Evolutionary conservation across 2,797 vertebrate species (phyloP), one percentile per base, ranked within the genome.

Genomic region (Sardinella longiceps): DNA sequence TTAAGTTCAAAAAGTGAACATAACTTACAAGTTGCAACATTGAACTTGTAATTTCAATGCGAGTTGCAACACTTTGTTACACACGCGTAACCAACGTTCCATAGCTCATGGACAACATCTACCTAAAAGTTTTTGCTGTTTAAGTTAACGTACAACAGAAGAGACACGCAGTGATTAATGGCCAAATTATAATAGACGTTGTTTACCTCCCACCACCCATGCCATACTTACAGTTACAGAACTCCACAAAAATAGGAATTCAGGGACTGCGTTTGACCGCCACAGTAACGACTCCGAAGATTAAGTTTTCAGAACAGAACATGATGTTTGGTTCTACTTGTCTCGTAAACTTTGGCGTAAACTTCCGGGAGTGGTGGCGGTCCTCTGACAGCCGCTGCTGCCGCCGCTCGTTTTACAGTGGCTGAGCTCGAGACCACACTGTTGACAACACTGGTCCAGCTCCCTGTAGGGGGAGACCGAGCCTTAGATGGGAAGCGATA

Each of bases 311-410:
- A 3, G 28, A 11, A 70, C 28, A 33, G 11, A 37, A 70, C 63
- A 70, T 30, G 3, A 1, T 33, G 30, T 14, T 70, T 14, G 63
- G 63, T 10, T 30, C 28, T 9, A 14, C 30, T 28, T 14, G 25
- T 12, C 28, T 37, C 2, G 28, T 14, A 28, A 70, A 70, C 63
- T 70, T 70, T 33, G 63, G 30, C 63, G 28, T 11, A 70, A 70
- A 70, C 63, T 70, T 70, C 63, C 63, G 63, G 63, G 63, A 70
- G 63, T 70, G 63, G 30, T 14, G 11, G 63, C 14, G 63, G 63
- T 14, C 0, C 33, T 12, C 28, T 70, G 63, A 30, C 63, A 70
- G 63, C 63, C 63, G 30, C 30, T 14, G 28, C 14, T 11, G 63
- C 63, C 63, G 28, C 12, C 28, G 25, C 12, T 28, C 63, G 63